phyloP scores from a whole-genome alignment of 2,797 vertebrate species.

The Syngnathus acus region DNA sequence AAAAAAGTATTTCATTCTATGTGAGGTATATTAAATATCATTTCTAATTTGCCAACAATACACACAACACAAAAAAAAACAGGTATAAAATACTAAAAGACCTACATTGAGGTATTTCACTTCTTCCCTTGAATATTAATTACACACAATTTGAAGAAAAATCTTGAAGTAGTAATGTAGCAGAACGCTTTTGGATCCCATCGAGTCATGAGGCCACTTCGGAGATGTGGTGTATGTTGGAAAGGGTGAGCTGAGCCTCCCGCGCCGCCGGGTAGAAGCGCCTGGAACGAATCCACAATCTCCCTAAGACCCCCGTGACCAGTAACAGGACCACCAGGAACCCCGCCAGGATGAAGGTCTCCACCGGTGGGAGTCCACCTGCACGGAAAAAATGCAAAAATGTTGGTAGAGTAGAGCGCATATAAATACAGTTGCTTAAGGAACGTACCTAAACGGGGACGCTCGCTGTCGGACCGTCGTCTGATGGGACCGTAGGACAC shows the following conservation, averaged over 20 bases:
- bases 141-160: neutral
- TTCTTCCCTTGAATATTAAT: neutral
- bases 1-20: neutral
- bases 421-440: neutral
- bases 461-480: conserved; percentile 43
- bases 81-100: neutral
- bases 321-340: conserved; percentile 66
- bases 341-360: conserved; percentile 67
- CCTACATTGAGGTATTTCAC: neutral
- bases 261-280: conserved; percentile 64
- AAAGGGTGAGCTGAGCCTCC: conserved; percentile 73
- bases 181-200: neutral
- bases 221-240: conserved; percentile 73
- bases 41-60: neutral
- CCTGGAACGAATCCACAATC: conserved; percentile 70
- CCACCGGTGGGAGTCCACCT: conserved; percentile 51
- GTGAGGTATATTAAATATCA: neutral
- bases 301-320: conserved; percentile 65
- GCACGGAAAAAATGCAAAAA: conserved; percentile 8
- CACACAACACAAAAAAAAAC: neutral
- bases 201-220: conserved; percentile 68
- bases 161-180: neutral
- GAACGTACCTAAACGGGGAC: conserved; percentile 52
- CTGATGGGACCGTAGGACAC: conserved; percentile 71
- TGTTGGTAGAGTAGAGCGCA: neutral